Evolutionary conservation across 2,113 vertebrate genomes (phyloP), one percentile per base, ranked within the genome.

Genomic region (Gymnogyps californianus): DNA sequence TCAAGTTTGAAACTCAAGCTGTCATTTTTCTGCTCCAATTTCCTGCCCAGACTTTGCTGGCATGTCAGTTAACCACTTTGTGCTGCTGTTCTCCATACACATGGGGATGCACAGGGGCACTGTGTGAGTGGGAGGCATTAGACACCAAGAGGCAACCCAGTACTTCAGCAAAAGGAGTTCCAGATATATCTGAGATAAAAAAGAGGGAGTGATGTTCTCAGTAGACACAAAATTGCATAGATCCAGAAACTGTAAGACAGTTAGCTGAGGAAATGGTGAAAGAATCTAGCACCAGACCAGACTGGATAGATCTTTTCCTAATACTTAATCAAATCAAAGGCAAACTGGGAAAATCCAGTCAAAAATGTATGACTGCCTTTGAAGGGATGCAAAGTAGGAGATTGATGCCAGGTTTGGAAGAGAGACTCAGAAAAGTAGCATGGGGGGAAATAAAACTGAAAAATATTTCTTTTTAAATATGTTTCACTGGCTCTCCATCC

Each of bases 391-490:
- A 36, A 59, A 65, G 72, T 0, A 70, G 10, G 28, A 59, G 72
- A 76, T 0, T 15, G 82, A 87, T 77, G 49, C 34, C 47, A 47
- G 29, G 51, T 77, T 47, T 62, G 87, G 89, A 62, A 84, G 44
- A 79, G 77, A 91, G 58, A 34, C 69, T 51, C 54, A 32, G 76
- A 67, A 38, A 91, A 78, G 69, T 16, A 71, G 58, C 87, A 54
- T 0, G 10, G 74, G 61, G 89, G 69, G 95, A 97, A 96, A 96
- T 94, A 95, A 91, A 96, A 90, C 29, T 21, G 58, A 69, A 97
- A 93, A 97, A 84, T 77, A 95, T 70, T 89, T 93, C 66, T 75
- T 96, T 72, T 72, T n/a, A 88, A 96, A 84, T 71, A 87, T 80
- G 78, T 97, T 92, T 92, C 93, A 51, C 76, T 1, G 0, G 42